These are phyloP conservation scores for Hippasteria phrygiana DNA, from an alignment of 53 echinoderm and acorn worm species.

Conservation along the genomic window DNA sequence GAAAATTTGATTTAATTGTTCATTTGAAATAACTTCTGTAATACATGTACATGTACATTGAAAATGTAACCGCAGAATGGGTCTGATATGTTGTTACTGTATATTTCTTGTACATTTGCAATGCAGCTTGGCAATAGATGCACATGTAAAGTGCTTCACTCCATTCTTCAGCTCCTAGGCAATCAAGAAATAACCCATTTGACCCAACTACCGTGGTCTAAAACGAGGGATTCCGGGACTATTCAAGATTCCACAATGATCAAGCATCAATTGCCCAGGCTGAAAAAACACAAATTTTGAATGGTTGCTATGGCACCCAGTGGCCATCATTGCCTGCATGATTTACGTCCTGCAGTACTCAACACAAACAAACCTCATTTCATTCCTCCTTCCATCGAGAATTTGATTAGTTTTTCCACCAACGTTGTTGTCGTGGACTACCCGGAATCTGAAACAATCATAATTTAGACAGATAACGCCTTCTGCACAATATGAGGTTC, in stretches of 20 bases:
- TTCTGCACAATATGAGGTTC: background rate
- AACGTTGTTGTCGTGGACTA: background rate
- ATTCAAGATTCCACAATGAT: background rate
- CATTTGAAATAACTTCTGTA: too few species aligned
- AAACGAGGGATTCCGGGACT: background rate
- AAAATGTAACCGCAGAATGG: too few species aligned
- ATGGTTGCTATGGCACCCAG: conserved; percentile 21
- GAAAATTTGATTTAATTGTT: too few species aligned
- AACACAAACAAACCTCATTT: conserved; percentile 14
- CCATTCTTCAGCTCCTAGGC: too few species aligned
- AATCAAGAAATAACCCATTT: conserved; percentile 4
- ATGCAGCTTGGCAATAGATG: too few species aligned
- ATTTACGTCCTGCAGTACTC: background rate
- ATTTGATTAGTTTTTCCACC: background rate
- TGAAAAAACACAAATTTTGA: conserved; percentile 16
- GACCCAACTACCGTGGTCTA: background rate
- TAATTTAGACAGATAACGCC: background rate
- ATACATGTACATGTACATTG: too few species aligned
- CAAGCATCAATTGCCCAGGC: background rate
- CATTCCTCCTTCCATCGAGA: background rate
- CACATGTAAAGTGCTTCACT: too few species aligned
- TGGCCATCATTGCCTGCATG: conserved; percentile 1
- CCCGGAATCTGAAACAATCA: background rate
- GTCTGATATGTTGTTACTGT: too few species aligned
- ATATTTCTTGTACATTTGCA: too few species aligned